Conservation (phyloP, 2,113 vertebrate genomes). For the Rostratula benghalensis region DNA sequence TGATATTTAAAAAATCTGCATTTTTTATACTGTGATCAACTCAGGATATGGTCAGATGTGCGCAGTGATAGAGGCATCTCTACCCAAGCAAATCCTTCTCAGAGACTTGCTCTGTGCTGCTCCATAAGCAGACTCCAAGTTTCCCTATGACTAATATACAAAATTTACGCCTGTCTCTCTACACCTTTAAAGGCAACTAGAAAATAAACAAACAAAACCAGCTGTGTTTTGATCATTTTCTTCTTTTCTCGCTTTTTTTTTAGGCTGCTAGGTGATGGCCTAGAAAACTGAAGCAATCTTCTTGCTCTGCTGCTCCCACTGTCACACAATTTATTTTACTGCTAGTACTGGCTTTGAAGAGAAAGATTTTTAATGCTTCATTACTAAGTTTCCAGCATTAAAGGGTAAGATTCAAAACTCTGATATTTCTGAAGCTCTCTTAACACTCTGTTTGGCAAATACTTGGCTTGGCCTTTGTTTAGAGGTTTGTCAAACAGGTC, state of each 20-base stretch:
- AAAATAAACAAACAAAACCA: background rate
- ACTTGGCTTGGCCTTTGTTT: accelerated
- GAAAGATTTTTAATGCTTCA: background rate
- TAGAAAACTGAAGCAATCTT: background rate
- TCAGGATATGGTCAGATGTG: background rate
- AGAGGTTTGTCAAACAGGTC: background rate
- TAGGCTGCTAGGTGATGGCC: background rate
- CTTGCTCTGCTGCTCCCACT: background rate
- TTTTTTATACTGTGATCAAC: background rate
- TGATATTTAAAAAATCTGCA: background rate
- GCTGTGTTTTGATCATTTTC: background rate
- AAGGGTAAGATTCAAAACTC: background rate
- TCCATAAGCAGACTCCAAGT: background rate
- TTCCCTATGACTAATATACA: background rate
- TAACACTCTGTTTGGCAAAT: background rate
- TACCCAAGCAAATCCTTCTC: background rate
- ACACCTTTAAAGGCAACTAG: background rate
- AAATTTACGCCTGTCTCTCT: background rate
- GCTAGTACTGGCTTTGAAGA: background rate
- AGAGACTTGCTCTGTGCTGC: background rate
- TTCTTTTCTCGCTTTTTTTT: background rate
- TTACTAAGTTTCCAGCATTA: background rate
- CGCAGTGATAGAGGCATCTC: background rate
- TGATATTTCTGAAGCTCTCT: background rate
- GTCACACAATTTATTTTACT: background rate